phyloP scores from a whole-genome alignment of 2,888 invertebrate genomes.

The Julus scandinavius region DNA sequence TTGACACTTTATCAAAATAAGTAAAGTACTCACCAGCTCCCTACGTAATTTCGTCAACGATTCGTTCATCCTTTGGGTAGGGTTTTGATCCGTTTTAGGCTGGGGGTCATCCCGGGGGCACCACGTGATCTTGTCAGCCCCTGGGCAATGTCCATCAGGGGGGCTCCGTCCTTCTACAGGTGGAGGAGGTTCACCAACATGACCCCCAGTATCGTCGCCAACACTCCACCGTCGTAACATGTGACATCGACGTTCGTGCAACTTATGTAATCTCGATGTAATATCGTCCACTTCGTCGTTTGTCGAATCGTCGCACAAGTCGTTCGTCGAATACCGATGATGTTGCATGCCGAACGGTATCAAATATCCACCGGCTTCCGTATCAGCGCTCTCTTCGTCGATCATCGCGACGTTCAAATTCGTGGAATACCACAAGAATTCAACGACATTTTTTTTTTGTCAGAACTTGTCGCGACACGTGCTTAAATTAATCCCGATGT shows the following conservation, averaged over 20 bases:
- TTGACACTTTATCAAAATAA: too few relatives aligned
- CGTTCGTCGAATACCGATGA: neutral
- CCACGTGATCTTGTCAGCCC: neutral
- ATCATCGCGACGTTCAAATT: neutral
- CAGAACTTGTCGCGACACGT: neutral
- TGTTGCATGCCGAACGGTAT: neutral
- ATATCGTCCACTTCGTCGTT: neutral
- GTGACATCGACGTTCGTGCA: neutral
- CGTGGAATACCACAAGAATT: neutral
- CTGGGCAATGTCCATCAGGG: neutral
- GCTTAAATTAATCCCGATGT: neutral
- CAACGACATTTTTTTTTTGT: neutral
- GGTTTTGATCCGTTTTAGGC: neutral
- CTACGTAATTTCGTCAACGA: neutral
- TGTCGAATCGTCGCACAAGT: neutral
- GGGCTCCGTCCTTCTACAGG: neutral
- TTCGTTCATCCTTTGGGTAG: slow-evolving; percentile 9
- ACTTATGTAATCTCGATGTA: neutral
- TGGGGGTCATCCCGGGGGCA: neutral
- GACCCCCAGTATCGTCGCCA: neutral
- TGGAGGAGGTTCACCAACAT: neutral
- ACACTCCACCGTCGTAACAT: slow-evolving; percentile 8
- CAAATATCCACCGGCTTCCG: neutral
- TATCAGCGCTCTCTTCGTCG: neutral
- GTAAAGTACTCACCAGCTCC: neutral